Evolutionary conservation across 2,797 vertebrate genomes (phyloP).

Genomic region (Poeciliopsis presidionis): DNA sequence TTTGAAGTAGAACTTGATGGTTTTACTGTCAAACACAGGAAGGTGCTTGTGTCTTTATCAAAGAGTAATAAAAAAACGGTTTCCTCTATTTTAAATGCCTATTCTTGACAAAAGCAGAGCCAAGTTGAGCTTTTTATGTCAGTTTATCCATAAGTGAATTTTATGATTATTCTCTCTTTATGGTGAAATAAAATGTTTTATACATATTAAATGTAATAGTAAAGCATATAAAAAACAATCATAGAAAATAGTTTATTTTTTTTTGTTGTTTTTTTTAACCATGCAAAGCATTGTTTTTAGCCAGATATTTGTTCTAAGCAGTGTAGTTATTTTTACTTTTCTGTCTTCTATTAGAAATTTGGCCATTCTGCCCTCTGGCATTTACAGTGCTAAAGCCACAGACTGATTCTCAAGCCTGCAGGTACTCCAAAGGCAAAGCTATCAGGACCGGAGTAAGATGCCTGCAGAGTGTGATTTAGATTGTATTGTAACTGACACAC

Average conservation of each 20-base stretch:
- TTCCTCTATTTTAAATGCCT: neutral
- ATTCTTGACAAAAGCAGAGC: neutral
- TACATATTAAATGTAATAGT: neutral
- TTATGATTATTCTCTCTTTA: neutral
- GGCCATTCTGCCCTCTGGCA: slow-evolving; percentile 19
- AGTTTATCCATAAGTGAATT: neutral
- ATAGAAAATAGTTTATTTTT: neutral
- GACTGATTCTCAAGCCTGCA: slow-evolving; percentile 23
- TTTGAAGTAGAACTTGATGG: slow-evolving; percentile 8
- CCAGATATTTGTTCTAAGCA: slow-evolving; percentile 1
- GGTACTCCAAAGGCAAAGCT: slow-evolving; percentile 19
- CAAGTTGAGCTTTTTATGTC: neutral
- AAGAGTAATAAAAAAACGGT: neutral
- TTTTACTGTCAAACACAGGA: neutral
- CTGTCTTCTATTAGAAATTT: slow-evolving; percentile 19
- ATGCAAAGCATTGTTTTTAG: neutral
- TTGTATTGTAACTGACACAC: slow-evolving; percentile 18
- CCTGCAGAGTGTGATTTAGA: slow-evolving; percentile 29
- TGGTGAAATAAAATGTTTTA: neutral
- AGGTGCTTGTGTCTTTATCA: neutral
- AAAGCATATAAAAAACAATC: neutral
- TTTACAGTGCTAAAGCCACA: slow-evolving; percentile 32
- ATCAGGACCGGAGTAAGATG: slow-evolving; percentile 37
- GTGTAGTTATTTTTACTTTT: slow-evolving; percentile 18
- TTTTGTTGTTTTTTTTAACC: neutral